Evolutionary conservation across 2,797 vertebrate genomes (phyloP).

Genomic region (Spinibarbus caldwelli): DNA sequence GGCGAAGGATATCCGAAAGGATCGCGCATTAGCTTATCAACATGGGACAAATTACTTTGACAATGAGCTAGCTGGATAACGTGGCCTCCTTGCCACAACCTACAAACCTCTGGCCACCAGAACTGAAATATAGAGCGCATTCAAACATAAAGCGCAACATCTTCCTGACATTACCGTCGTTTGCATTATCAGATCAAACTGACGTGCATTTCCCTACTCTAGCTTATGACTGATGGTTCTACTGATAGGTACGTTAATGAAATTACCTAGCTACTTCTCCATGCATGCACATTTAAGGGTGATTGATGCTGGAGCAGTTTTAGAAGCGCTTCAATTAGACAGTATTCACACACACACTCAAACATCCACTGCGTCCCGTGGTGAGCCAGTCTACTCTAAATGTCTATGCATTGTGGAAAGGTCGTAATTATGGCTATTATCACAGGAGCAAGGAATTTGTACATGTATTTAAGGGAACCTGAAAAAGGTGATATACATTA

Average conservation of each 20-base stretch:
- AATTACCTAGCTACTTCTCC: slow-evolving; percentile 53
- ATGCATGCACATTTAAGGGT: slow-evolving; percentile 49
- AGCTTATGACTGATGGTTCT: background rate
- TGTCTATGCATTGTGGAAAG: slow-evolving; percentile 8
- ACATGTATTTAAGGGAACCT: slow-evolving; percentile 6
- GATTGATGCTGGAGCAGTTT: slow-evolving; percentile 54
- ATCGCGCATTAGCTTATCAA: slow-evolving; percentile 44
- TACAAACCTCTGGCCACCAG: slow-evolving; percentile 1
- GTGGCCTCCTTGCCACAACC: background rate
- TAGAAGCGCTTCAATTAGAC: slow-evolving; percentile 55
- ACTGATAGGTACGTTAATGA: slow-evolving; percentile 57
- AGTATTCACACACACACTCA: slow-evolving; percentile 37
- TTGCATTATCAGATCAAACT: background rate
- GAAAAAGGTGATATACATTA: slow-evolving; percentile 4
- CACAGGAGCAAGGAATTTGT: background rate
- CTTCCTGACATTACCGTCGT: background rate
- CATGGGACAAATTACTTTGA: slow-evolving; percentile 45
- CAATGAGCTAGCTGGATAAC: slow-evolving; percentile 37
- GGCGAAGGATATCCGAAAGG: slow-evolving; percentile 46
- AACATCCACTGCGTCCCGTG: background rate
- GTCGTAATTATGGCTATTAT: slow-evolving; percentile 23
- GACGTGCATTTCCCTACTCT: background rate
- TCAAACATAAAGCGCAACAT: background rate
- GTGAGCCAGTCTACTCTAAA: slow-evolving; percentile 10
- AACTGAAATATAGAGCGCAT: background rate